Evolutionary conservation across 2,888 invertebrate species (phyloP).

Genomic region (Drosophila diplacantha): DNA sequence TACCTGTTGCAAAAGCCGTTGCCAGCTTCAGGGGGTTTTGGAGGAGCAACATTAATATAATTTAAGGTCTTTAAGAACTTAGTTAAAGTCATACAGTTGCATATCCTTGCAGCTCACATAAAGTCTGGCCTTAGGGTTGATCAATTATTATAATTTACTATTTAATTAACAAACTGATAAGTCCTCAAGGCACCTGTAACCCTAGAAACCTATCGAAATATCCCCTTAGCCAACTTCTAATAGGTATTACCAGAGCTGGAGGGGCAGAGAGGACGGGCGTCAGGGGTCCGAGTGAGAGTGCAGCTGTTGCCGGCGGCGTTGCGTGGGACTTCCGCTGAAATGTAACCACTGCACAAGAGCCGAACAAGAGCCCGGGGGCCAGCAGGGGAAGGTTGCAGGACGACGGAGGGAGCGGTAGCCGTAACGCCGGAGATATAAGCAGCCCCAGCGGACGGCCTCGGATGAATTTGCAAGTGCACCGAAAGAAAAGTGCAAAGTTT

Average conservation of each 20-base stretch:
- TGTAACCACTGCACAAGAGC: slow-evolving; percentile 63
- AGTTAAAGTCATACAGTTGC: neutral
- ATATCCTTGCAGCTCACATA: neutral
- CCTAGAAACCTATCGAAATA: neutral
- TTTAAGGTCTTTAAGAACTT: no score
- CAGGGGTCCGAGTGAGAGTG: slow-evolving; percentile 40
- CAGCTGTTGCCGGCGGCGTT: slow-evolving; percentile 70
- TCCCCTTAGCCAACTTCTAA: neutral
- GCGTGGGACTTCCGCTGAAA: slow-evolving; percentile 71
- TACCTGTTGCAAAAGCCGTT: slow-evolving; percentile 8
- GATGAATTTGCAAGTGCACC: slow-evolving; percentile 58
- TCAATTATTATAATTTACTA: neutral
- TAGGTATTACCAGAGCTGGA: slow-evolving; percentile 11
- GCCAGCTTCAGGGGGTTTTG: neutral
- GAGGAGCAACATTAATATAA: neutral
- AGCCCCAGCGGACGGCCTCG: slow-evolving; percentile 36
- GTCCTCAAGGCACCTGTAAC: neutral
- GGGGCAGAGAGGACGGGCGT: neutral
- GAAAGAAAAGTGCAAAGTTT: slow-evolving; percentile 21
- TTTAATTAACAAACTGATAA: neutral
- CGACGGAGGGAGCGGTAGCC: slow-evolving; percentile 14
- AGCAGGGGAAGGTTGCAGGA: neutral
- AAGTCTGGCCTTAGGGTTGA: neutral
- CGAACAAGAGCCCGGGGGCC: slow-evolving; percentile 20
- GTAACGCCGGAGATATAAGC: slow-evolving; percentile 42